Conservation (phyloP, 2,888 invertebrate species). For the Leptinotarsa rubiginosa region DNA sequence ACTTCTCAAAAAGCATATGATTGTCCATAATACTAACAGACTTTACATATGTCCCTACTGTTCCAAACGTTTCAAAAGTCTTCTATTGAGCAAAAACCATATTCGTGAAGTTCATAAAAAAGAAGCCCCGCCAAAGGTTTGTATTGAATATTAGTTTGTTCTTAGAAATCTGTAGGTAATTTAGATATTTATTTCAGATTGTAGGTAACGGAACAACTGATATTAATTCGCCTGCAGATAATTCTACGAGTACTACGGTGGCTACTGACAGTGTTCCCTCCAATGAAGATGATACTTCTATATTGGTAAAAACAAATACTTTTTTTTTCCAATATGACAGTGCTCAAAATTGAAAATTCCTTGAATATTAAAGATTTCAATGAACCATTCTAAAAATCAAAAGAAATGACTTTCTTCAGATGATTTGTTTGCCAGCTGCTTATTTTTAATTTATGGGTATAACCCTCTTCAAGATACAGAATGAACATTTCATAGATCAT, state of each 20-base stretch:
- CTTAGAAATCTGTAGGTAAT: not conserved
- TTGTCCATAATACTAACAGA: slow-evolving; percentile 64
- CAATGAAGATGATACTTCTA: not conserved
- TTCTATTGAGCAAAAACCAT: slow-evolving; percentile 74
- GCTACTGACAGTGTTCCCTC: not conserved
- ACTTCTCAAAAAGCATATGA: slow-evolving; percentile 62
- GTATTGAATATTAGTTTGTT: not conserved
- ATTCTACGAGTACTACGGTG: not conserved
- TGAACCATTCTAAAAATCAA: no score
- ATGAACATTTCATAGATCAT: no score
- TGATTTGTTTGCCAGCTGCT: no score
- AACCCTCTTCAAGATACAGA: no score
- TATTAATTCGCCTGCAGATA: not conserved
- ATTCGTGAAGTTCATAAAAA: slow-evolving; percentile 71
- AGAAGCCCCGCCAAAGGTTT: slow-evolving; percentile 56
- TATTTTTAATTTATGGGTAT: no score
- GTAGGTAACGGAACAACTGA: not conserved
- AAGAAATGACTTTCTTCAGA: no score
- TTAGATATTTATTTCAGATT: slow-evolving; percentile 5
- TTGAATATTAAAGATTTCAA: no score
- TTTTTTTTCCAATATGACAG: no score
- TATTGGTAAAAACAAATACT: no score
- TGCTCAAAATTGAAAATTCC: no score
- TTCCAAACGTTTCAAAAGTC: slow-evolving; percentile 71
- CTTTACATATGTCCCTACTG: slow-evolving; percentile 74